phyloP scores from a whole-genome alignment of 2,797 vertebrate species.

The Sebastes trivittatus region DNA sequence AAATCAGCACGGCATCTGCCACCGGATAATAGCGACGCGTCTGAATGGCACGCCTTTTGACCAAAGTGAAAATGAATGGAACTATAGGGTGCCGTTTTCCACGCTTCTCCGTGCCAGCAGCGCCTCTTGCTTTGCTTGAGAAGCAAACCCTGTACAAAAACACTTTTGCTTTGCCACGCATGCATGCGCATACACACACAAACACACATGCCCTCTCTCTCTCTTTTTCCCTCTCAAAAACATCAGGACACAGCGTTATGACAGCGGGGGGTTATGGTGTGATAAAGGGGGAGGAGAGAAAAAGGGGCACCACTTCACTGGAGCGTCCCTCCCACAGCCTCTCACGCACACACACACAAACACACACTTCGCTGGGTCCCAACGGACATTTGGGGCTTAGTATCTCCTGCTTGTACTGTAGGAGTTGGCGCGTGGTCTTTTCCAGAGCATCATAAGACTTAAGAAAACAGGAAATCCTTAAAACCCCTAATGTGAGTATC shows the following conservation, averaged over 20 bases:
- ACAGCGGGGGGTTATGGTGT: constrained; percentile 62
- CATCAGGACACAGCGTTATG: constrained; percentile 62
- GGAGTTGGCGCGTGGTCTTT: constrained; percentile 33
- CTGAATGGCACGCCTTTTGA: constrained; percentile 32
- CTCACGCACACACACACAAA: constrained; percentile 34
- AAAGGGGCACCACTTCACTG: constrained; percentile 64
- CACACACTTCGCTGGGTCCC: constrained; percentile 53
- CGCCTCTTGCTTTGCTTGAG: background rate
- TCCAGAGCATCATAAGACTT: constrained; percentile 22
- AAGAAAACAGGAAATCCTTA: constrained; percentile 48
- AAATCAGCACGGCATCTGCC: constrained; percentile 9
- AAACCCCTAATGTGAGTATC: constrained; percentile 67
- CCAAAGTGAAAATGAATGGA: constrained; percentile 46
- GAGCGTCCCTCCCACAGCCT: constrained; percentile 70
- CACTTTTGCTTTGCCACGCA: background rate
- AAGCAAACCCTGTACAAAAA: constrained; percentile 11
- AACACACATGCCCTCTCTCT: background rate
- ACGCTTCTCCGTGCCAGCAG: background rate
- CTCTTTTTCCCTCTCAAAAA: constrained; percentile 30
- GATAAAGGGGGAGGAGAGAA: constrained; percentile 73
- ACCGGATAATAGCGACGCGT: constrained; percentile 21
- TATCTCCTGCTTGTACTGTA: constrained; percentile 23
- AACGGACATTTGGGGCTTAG: constrained; percentile 51
- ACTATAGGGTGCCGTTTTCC: constrained; percentile 34
- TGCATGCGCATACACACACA: background rate